These are phyloP conservation scores for Archilochus colubris DNA, from an alignment of 2,113 vertebrate species.

Conservation along the genomic window DNA sequence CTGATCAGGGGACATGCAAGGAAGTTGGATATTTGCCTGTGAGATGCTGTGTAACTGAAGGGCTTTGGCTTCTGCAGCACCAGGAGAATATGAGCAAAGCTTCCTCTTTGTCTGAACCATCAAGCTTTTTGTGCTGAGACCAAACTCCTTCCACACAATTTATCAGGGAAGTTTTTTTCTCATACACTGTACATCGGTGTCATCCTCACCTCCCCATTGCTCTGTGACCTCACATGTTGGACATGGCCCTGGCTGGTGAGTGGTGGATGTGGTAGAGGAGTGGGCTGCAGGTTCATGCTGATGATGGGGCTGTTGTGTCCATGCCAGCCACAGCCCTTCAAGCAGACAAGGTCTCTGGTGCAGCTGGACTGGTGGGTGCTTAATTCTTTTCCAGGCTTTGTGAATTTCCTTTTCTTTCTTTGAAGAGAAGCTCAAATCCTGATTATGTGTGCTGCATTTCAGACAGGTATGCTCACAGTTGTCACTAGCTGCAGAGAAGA, in stretches of 20 bases:
- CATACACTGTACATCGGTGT: rapidly evolving
- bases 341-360: neutral
- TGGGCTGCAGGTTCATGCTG: neutral
- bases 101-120: neutral
- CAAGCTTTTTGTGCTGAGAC: neutral
- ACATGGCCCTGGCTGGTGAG: neutral
- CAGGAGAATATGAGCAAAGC: neutral
- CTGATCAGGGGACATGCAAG: neutral
- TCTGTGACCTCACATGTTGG: neutral
- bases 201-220: neutral
- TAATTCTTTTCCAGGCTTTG: neutral
- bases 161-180: neutral
- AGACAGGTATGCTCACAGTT: neutral
- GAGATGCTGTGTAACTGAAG: neutral
- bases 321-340: neutral
- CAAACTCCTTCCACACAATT: neutral
- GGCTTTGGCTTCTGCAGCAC: neutral
- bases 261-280: neutral
- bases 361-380: neutral
- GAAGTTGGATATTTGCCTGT: neutral
- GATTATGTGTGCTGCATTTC: neutral
- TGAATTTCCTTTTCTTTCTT: neutral
- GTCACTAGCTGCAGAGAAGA: neutral
- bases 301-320: neutral
- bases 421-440: neutral